Percentiles rank a stretch among this genome's conserved stretches.
phyloP scores from a whole-genome alignment of 2,888 invertebrate species.

The Urechis unicinctus region DNA sequence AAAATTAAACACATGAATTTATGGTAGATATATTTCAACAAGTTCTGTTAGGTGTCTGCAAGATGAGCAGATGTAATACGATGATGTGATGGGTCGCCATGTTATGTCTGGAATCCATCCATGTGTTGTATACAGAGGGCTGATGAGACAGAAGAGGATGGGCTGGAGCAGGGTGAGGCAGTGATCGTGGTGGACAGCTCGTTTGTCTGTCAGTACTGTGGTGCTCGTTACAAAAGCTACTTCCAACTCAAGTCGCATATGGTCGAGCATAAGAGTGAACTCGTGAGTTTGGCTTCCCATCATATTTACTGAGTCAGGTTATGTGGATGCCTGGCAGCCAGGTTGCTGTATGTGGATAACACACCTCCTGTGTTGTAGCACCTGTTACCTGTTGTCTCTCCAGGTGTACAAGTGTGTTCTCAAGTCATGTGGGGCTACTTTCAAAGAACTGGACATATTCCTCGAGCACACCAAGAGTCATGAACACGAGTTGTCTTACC shows the following conservation, averaged over 20 bases:
- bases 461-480: constrained; percentile 58
- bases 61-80: too few species aligned
- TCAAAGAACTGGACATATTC: constrained; percentile 59
- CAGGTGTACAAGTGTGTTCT: constrained; percentile 63
- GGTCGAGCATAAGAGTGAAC: constrained; percentile 53
- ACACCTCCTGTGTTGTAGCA: too few species aligned
- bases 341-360: too few species aligned
- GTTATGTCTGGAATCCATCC: too few species aligned
- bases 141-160: not conserved
- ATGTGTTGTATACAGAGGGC: too few species aligned
- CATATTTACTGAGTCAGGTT: too few species aligned
- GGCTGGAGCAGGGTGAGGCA: not conserved
- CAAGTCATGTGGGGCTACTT: constrained; percentile 59
- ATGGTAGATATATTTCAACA: too few species aligned
- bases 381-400: constrained; percentile 5
- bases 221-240: constrained; percentile 50
- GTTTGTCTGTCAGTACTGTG: constrained; percentile 55
- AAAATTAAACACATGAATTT: too few species aligned
- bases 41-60: too few species aligned
- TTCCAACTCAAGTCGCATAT: constrained; percentile 54
- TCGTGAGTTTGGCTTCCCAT: too few species aligned
- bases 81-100: too few species aligned
- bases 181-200: constrained; percentile 50
- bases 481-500: constrained; percentile 9
- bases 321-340: too few species aligned